A percentile compares a stretch with the other conserved stretches of the same genome.
Conservation (phyloP, 2,113 vertebrate genomes). For the Leptocoma aspasia region DNA sequence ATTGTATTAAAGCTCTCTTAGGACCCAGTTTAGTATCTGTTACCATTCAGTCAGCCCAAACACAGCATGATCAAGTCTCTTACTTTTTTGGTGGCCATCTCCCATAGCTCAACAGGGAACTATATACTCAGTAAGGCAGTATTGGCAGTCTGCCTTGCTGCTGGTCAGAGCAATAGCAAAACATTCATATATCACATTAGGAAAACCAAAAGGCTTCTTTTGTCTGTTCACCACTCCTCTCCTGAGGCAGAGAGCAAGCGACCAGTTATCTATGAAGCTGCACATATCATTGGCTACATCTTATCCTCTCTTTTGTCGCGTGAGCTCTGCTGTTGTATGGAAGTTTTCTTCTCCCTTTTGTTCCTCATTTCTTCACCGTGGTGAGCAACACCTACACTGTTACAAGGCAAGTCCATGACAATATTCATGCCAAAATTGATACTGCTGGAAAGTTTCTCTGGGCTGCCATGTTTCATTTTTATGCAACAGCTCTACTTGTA, state of each 20-base stretch:
- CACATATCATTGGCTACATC: neutral
- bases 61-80: neutral
- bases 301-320: neutral
- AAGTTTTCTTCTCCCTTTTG: neutral
- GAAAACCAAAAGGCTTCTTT: neutral
- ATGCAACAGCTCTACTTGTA: neutral
- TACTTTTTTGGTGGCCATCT: neutral
- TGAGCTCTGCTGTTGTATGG: neutral
- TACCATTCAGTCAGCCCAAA: neutral
- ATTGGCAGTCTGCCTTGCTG: neutral
- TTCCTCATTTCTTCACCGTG: neutral
- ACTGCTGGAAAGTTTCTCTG: neutral
- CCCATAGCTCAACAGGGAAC: neutral
- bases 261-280: neutral
- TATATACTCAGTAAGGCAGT: neutral
- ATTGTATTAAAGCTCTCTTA: neutral
- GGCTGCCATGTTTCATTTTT: neutral
- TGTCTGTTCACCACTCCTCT: neutral
- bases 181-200: neutral
- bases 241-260: neutral
- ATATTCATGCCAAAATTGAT: neutral
- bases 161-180: neutral
- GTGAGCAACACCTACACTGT: neutral
- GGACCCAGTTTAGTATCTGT: neutral
- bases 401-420: neutral